Evolutionary conservation across 2,888 invertebrate species (phyloP), one percentile per base, ranked within the genome.

Genomic region (Drosophila birchii): DNA sequence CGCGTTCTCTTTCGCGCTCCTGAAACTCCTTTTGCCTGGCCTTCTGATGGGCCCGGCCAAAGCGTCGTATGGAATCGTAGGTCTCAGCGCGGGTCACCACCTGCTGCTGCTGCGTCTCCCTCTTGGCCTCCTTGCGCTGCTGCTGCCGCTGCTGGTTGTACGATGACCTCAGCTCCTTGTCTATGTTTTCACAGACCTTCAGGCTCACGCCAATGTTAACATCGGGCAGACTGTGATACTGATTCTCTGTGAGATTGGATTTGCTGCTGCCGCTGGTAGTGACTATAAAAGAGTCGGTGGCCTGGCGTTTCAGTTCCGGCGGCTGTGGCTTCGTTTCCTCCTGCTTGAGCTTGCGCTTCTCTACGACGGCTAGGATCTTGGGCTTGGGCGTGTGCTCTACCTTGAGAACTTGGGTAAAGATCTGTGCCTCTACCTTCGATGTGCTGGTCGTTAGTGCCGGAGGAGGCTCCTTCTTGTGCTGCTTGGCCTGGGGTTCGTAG

Each of bases 191-290:
- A 67, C 95, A 95, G 88, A 95, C 95, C 82, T 95, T 94, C 72
- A 96, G 93, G 88, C 95, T 95, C 90, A 95, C 95, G 70, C 95
- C 94, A 29, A 95, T 94, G 64, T 95, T 95, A 53, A 95, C 95
- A 91, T 96, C 95, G 11, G 96, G 96, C 75, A 96, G 92, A 26
- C 95, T 95, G 91, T 95, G 94, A 86, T 95, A 96, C 90, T 95
- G 95, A 90, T 95, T 95, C 90, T 95, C 95, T 74, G 93, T 93
- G 73, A 95, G 78, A 78, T 90, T 90, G 36, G 85, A 78, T 72
- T 86, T 90, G 39, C 80, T 63, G 38, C 74, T 73, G 16, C 58
- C 23, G 49, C 5, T 23, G 7, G 44, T 23, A 7, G 44, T 56
- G 3, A 84, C 61, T 41, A 76, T 72, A 38, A 79, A 75, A 6